Evolutionary conservation across 2,113 vertebrate species (phyloP), one percentile per base, ranked within the genome.

Genomic region (Nothobranchius kuhntae): DNA sequence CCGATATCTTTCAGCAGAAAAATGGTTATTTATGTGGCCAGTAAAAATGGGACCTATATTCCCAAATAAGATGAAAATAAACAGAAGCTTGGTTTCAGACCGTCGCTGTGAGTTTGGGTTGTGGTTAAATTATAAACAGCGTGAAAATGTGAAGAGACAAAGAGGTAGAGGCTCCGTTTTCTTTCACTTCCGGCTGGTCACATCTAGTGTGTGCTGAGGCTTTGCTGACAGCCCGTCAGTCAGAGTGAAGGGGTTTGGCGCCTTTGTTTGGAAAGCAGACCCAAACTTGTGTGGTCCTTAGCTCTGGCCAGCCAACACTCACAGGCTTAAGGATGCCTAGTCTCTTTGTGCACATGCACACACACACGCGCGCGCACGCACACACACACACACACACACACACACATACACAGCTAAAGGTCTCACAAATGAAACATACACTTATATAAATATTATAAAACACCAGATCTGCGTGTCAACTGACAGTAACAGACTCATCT

Each of bases 281-380:
- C 86, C 64, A 73, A 83, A 83, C 89, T 83, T 93, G 92, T 93
- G 93, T 93, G 93, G 93, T 93, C 93, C 85, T 75, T 68, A 52
- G 56, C 77, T 75, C n/a, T 46, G 81, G 81, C 78, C 80, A 76
- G 83, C 87, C 71, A 82, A 82, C 77, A 86, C 79, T 78, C 69
- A 77, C 67, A 17, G 60, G 53, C 78, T 85, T 66, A 78, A 71
- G 85, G 68, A 83, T 78, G 70, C 68, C 69, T 45, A 65, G 82
- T 84, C 76, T 84, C 72, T 74, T 53, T 50, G 36, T 54, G 50
- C 3, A 40, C 14, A 21, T 1, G 21, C 21, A 21, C 21, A 1
- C 21, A 1, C 21, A 1, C 21, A 1, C 21, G n/a, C n/a, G n/a
- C n/a, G n/a, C n/a, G n/a, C n/a, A 21, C 21, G 21, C 21, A 21